A percentile compares a stretch with the other conserved stretches of the same genome.
phyloP scores from a whole-genome alignment of 2,113 vertebrate genomes.

The chimpanzee (Pan troglodytes) region NHGRI_mPanTro3-v2.1_pri NC_072410.2:97945501-97946000 shows the following conservation, averaged over 20 bases:
- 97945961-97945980: background rate
- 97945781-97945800: background rate
- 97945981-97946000: rapidly evolving
- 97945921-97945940: background rate
- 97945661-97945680: background rate
- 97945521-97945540: background rate
- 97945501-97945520: constrained; percentile 54
- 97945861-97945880: background rate
- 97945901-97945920: background rate
- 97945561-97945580: constrained; percentile 34
- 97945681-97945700: background rate
- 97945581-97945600: constrained; percentile 52
- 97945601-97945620: background rate
- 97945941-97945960: background rate
- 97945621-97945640: background rate
- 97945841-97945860: rapidly evolving
- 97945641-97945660: background rate
- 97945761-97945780: background rate
- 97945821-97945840: background rate
- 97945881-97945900: background rate
- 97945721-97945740: background rate
- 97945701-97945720: background rate
- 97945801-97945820: background rate
- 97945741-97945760: background rate
- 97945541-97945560: background rate